Evolutionary conservation across 1,140 invertebrate species (phyloP).

Genomic region (Cotesia typhae): DNA sequence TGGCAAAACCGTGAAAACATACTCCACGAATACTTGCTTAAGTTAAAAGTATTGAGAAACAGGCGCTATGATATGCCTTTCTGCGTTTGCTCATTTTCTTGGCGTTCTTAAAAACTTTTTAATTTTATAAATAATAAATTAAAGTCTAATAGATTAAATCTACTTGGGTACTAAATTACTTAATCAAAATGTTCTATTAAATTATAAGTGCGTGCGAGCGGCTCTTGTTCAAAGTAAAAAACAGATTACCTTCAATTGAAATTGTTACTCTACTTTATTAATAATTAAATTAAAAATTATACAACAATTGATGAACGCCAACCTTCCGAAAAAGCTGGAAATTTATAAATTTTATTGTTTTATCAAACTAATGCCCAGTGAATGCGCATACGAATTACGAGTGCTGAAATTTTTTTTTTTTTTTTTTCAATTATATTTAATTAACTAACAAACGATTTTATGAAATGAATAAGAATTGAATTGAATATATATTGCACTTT

Average conservation of each 20-base stretch:
- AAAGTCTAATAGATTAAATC: neutral
- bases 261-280: slow-evolving; percentile 27
- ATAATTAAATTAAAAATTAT: slow-evolving; percentile 19
- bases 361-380: slow-evolving; percentile 36
- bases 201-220: slow-evolving; percentile 32
- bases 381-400: no score
- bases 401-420: no score
- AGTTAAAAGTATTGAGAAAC: slow-evolving; percentile 38
- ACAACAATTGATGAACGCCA: slow-evolving; percentile 48
- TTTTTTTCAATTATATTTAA: neutral
- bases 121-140: no score
- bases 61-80: slow-evolving; percentile 11
- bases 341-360: slow-evolving; percentile 49
- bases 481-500: neutral
- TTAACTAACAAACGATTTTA: neutral
- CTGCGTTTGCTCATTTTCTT: neutral
- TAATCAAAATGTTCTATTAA: neutral
- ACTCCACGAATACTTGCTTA: slow-evolving; percentile 30
- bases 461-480: neutral
- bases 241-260: neutral
- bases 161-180: slow-evolving; percentile 11
- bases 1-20: slow-evolving; percentile 56
- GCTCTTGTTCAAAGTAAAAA: neutral
- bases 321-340: slow-evolving; percentile 64
- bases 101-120: slow-evolving; percentile 13